These are phyloP conservation scores for Rhingia rostrata DNA, from an alignment of 2,888 invertebrate genomes.

Conservation along the genomic window DNA sequence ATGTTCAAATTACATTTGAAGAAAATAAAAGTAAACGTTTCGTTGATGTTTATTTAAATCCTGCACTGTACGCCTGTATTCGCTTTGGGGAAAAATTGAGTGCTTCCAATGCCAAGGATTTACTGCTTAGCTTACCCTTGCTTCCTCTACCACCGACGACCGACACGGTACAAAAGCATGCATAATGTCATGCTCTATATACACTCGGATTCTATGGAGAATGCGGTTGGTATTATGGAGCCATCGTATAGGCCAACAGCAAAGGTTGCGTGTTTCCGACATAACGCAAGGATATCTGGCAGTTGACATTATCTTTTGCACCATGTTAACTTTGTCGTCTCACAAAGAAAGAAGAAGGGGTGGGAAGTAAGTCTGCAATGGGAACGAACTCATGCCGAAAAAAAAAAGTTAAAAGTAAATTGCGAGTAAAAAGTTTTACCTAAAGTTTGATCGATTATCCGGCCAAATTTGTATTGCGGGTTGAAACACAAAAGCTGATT, in stretches of 20 bases:
- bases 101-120: constrained; percentile 47
- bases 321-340: constrained; percentile 30
- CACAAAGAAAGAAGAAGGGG: constrained; percentile 5
- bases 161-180: constrained; percentile 21
- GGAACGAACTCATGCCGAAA: constrained; percentile 1
- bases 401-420: not conserved
- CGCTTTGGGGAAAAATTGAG: constrained; percentile 11
- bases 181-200: constrained; percentile 50
- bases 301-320: constrained; percentile 68
- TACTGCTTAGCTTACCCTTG: constrained; percentile 17
- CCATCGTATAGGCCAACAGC: not conserved
- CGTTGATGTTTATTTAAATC: constrained; percentile 48
- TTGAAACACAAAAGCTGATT: not conserved
- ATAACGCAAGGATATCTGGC: constrained; percentile 54
- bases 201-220: not conserved
- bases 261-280: constrained; percentile 54
- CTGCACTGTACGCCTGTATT: not conserved
- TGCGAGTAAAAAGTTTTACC: constrained; percentile 20
- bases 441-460: constrained; percentile 54
- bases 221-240: not conserved
- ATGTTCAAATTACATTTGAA: constrained; percentile 50
- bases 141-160: constrained; percentile 1
- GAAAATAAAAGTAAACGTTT: constrained; percentile 1
- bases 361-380: constrained; percentile 15
- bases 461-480: not conserved